A percentile compares a stretch with the other conserved stretches of the same genome.
These are phyloP conservation scores for Euphydryas editha DNA, from an alignment of 2,888 invertebrate species.

Conservation along the genomic window DNA sequence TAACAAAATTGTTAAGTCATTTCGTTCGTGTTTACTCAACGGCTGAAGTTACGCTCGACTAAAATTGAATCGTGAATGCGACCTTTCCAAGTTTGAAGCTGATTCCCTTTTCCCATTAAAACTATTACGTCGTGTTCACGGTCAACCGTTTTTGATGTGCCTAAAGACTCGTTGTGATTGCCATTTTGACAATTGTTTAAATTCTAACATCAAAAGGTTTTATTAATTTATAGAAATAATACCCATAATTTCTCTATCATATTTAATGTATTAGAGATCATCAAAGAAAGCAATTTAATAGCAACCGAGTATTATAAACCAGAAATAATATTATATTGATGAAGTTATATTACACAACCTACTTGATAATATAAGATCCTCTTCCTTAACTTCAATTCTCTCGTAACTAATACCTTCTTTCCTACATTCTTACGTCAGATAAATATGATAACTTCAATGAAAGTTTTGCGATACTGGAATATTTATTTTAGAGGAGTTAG, in stretches of 20 bases:
- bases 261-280: background rate
- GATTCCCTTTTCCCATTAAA: conserved; percentile 26
- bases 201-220: background rate
- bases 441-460: background rate
- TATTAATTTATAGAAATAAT: background rate
- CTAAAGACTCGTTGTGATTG: conserved; percentile 28
- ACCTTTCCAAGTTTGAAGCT: conserved; percentile 30
- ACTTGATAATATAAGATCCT: conserved; percentile 15
- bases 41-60: conserved; percentile 20
- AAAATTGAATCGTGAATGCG: conserved; percentile 24
- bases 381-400: background rate
- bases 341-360: conserved; percentile 18
- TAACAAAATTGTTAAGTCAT: conserved; percentile 25
- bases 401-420: conserved; percentile 4
- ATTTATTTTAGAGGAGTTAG: background rate
- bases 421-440: conserved; percentile 6
- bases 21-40: conserved; percentile 30
- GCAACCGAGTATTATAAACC: background rate
- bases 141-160: conserved; percentile 25
- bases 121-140: conserved; percentile 24
- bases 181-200: background rate
- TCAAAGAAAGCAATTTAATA: conserved; percentile 4
- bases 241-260: background rate
- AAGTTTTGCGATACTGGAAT: background rate
- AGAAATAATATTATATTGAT: conserved; percentile 11